Percentiles rank a stretch among this genome's conserved stretches.
These are phyloP conservation scores for Anguilla megastoma DNA, from an alignment of 2,797 vertebrate species.

Conservation along the genomic window DNA sequence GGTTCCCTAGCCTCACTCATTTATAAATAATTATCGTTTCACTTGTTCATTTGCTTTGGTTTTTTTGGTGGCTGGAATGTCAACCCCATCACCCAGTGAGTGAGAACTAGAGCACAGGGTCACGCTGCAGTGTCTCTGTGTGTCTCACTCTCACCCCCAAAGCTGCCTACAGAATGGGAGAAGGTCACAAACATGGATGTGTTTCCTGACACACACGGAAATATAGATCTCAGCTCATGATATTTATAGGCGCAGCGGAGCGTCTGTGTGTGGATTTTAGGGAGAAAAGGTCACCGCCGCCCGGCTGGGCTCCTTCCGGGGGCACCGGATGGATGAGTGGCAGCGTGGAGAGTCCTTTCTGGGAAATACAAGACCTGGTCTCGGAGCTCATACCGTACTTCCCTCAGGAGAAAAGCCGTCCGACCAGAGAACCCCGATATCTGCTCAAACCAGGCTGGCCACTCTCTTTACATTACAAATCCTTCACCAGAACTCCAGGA, in stretches of 20 bases:
- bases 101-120: not conserved
- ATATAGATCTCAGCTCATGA: not conserved
- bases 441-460: not conserved
- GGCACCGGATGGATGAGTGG: not conserved
- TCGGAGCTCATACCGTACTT: not conserved
- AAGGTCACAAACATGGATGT: not conserved
- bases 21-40: not conserved
- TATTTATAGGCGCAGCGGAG: conserved; percentile 18
- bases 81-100: not conserved
- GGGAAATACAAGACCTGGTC: not conserved
- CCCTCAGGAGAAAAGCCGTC: not conserved
- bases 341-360: not conserved
- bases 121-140: not conserved
- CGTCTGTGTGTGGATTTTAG: not conserved
- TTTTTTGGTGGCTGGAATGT: not conserved
- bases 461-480: not conserved
- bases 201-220: not conserved
- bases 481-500: not conserved
- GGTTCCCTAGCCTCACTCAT: not conserved
- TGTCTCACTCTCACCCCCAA: not conserved
- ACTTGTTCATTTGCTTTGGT: not conserved
- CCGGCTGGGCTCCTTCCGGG: not conserved
- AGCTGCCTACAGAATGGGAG: not conserved
- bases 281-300: not conserved
- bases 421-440: not conserved